Evolutionary conservation across 2,888 invertebrate genomes (phyloP), one percentile per base, ranked within the genome.

Genomic region (Drosophila infuscata): DNA sequence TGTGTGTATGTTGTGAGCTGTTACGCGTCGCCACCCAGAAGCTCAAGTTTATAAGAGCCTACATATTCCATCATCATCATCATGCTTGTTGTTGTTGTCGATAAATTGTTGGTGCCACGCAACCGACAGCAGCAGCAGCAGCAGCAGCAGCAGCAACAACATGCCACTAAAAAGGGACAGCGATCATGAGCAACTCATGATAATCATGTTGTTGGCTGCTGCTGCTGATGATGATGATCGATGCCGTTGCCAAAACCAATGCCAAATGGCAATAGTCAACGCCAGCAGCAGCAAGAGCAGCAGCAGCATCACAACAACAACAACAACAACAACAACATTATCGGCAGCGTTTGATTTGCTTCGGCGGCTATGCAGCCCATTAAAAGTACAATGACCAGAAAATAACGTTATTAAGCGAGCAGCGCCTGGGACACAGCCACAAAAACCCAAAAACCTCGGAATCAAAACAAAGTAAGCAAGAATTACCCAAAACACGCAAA

Each of bases 11-110:
- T 65, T 83, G 75, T 72, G 82, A 77, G 78, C 77, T 91, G 91
- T 88, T 90, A 87, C 83, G 85, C 82, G 79, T 88, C 82, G 91
- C 92, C 91, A 91, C 91, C 91, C 91, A 92, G 91, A 92, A 91
- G 90, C 90, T 86, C 82, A 81, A 87, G 83, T 80, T 87, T 84
- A 89, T 85, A 91, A 82, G 84, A 83, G 88, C 83, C 88, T 75
- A 75, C 87, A 79, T 86, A 90, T 88, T 85, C 89, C 90, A 86
- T 81, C 87, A 83, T 83, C 81, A 85, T 89, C 89, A 62, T 70
- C 70, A 46, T 46, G 36, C 33, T 46, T 62, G 62, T 54, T 43
- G 53, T 48, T 51, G 56, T 72, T 73, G 61, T 73, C 74, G 75
- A 78, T 85, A 88, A 80, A 81, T 88, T 88, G 81, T 74, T 74